phyloP scores from a whole-genome alignment of 2,113 vertebrate genomes.

The Copsychus sechellarum region DNA sequence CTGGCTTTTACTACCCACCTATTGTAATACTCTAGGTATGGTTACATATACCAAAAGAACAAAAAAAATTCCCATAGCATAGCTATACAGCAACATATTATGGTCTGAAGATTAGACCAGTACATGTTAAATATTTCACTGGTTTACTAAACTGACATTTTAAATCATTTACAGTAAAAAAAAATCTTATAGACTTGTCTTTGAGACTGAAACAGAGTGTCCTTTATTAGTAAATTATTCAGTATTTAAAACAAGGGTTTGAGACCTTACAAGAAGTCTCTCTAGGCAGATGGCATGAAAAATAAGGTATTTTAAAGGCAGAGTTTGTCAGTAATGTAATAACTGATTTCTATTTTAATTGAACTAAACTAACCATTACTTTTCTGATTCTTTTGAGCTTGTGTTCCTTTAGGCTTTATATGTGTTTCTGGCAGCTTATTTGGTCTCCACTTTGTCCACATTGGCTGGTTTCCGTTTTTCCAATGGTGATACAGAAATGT shows the following conservation, averaged over 20 bases:
- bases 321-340: constrained; percentile 49
- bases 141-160: constrained; percentile 75
- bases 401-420: constrained; percentile 70
- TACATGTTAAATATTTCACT: constrained; percentile 74
- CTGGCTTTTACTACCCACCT: constrained; percentile 76
- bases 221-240: constrained; percentile 75
- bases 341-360: constrained; percentile 57
- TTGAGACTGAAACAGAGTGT: constrained; percentile 74
- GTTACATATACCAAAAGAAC: constrained; percentile 73
- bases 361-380: constrained; percentile 49
- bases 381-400: constrained; percentile 67
- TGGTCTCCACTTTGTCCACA: constrained; percentile 77
- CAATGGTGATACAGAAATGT: constrained; percentile 68
- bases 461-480: constrained; percentile 55
- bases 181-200: constrained; percentile 75
- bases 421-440: constrained; percentile 72
- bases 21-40: constrained; percentile 75
- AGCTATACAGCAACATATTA: constrained; percentile 75
- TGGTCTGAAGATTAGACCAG: constrained; percentile 73
- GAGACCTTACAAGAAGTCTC: constrained; percentile 68
- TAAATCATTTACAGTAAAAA: constrained; percentile 74
- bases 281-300: constrained; percentile 52
- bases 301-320: constrained; percentile 51
- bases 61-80: constrained; percentile 70
- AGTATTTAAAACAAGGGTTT: constrained; percentile 65